These are phyloP conservation scores for Brenthis daphne DNA, from an alignment of 2,888 invertebrate genomes.

Conservation along the genomic window DNA sequence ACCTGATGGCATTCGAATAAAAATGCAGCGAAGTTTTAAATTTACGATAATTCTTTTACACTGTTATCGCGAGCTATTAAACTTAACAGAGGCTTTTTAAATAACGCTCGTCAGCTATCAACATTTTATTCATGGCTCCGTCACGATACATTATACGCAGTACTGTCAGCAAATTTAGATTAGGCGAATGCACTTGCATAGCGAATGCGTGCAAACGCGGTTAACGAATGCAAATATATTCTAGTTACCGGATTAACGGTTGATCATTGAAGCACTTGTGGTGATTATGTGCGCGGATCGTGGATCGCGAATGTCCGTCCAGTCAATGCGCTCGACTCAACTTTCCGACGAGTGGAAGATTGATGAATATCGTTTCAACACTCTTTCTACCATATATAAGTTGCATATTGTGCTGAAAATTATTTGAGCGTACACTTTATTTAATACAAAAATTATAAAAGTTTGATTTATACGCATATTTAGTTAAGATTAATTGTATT, in stretches of 20 bases:
- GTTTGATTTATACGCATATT: not conserved
- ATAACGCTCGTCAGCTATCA: conserved; percentile 35
- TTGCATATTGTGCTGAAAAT: conserved; percentile 28
- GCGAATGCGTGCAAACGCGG: conserved; percentile 55
- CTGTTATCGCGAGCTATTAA: conserved; percentile 40
- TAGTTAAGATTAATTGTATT: no score
- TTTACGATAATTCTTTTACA: conserved; percentile 40
- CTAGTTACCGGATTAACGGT: conserved; percentile 70
- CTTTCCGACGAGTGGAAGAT: conserved; percentile 32
- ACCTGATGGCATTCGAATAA: conserved; percentile 36
- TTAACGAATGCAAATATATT: conserved; percentile 77
- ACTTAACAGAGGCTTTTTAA: conserved; percentile 39
- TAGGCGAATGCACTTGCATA: conserved; percentile 54
- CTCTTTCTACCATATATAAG: conserved; percentile 25
- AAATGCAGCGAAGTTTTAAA: conserved; percentile 38
- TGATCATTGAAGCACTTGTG: conserved; percentile 71
- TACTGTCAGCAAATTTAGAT: conserved; percentile 56
- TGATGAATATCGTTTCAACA: conserved; percentile 32
- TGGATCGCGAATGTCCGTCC: conserved; percentile 32
- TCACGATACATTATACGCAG: conserved; percentile 45
- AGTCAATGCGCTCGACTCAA: conserved; percentile 33
- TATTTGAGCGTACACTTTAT: not conserved
- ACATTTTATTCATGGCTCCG: conserved; percentile 34
- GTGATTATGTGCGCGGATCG: conserved; percentile 60
- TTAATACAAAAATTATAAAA: not conserved